Conservation (phyloP, 2,113 vertebrate genomes). For the Steatornis caripensis region DNA sequence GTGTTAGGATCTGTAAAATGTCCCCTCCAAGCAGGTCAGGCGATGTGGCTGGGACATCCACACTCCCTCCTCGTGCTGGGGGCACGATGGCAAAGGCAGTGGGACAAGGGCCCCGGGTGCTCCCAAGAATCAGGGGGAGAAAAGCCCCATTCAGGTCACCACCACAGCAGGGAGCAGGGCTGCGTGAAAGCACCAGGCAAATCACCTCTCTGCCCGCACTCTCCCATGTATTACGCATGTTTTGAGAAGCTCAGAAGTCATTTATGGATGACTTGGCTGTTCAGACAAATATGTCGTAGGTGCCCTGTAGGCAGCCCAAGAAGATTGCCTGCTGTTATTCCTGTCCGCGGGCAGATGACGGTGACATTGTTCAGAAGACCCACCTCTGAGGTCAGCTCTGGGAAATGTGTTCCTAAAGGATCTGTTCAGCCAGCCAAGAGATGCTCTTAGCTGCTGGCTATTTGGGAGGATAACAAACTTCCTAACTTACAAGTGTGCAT, state of each 20-base stretch:
- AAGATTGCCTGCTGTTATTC: not conserved
- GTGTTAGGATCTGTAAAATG: not conserved
- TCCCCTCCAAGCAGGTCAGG: fast-evolving
- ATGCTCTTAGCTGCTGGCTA: not conserved
- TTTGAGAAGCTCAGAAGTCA: not conserved
- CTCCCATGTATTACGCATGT: not conserved
- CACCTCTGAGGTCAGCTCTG: not conserved
- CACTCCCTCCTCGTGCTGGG: not conserved
- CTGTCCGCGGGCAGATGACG: not conserved
- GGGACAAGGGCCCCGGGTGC: not conserved
- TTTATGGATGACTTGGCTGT: not conserved
- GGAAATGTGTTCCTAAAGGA: not conserved
- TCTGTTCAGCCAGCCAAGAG: not conserved
- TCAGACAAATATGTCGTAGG: not conserved
- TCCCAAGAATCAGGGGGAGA: fast-evolving
- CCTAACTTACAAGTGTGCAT: not conserved
- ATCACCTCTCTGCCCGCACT: not conserved
- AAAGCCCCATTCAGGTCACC: not conserved
- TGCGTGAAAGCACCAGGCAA: not conserved
- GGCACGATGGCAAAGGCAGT: fast-evolving
- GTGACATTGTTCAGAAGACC: not conserved
- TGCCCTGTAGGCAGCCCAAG: not conserved
- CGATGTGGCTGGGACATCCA: not conserved
- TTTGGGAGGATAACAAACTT: not conserved
- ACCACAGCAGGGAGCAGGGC: not conserved